A percentile compares a stretch with the other conserved stretches of the same genome.
These are phyloP conservation scores for Sesamia nonagrioides DNA, from an alignment of 1,140 invertebrate genomes.

Conservation along the genomic window DNA sequence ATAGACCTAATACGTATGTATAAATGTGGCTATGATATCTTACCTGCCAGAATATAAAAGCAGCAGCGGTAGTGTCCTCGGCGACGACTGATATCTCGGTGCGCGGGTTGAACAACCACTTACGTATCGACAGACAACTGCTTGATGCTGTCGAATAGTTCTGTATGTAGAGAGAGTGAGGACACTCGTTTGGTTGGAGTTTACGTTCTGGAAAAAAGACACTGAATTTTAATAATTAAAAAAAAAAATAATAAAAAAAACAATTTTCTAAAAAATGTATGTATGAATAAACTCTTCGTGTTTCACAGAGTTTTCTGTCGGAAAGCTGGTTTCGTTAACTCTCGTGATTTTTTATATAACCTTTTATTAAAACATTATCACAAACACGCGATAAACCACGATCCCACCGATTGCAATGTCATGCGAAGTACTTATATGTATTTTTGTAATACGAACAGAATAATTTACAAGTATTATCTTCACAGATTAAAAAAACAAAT, in stretches of 20 bases:
- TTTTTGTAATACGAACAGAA: background rate
- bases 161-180: constrained; percentile 99
- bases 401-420: background rate
- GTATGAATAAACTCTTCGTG: no score
- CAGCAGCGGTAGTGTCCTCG: constrained; percentile 88
- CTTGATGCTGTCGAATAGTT: constrained; percentile 99
- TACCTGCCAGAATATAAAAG: constrained; percentile 91
- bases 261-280: no score
- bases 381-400: background rate
- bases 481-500: background rate
- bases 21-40: background rate
- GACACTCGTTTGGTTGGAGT: constrained; percentile 97
- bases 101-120: constrained; percentile 95
- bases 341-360: no score
- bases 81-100: constrained; percentile 83
- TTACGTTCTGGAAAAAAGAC: constrained; percentile 93
- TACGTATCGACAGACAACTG: constrained; percentile 97
- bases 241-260: background rate
- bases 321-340: no score
- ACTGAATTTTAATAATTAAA: background rate
- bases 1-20: no score
- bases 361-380: no score
- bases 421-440: background rate
- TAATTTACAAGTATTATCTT: background rate
- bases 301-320: no score